Evolutionary conservation across 2,113 vertebrate species (phyloP), one percentile per base, ranked within the genome.

Genomic region (Laticauda laticaudata): DNA sequence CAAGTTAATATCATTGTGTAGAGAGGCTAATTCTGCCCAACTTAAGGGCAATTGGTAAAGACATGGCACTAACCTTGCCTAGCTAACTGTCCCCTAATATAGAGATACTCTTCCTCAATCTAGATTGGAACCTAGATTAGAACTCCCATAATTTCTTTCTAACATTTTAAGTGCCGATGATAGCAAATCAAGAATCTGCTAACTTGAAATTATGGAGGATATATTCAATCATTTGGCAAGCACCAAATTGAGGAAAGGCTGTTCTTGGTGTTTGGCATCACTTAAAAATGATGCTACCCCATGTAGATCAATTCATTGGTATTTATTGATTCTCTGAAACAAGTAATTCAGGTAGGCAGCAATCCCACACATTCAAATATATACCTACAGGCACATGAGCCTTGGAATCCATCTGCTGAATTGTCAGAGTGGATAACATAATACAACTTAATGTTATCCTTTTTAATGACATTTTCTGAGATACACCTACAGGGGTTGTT

Each of bases 21-120:
- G 45, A 87, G 75, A 54, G n/a, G 45, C 81, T 93, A 90, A 93
- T 93, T 90, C 89, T 48, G 20, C 48, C 45, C 61, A 93, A 64
- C n/a, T 55, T 87, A 90, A 64, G 45, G 24, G 23, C 34, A 56
- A 34, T 86, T 26, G 88, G 54, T 61, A 55, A 26, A 86, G 54
- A 54, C 3, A 29, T 18, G 51, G 39, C 59, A 45, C 61, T 90
- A 55, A 87, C 12, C 29, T 51, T 43, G n/a, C 43, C 26, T 59
- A 57, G 53, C 55, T 93, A 15, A 81, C 7, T 54, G n/a, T 88
- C 43, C 51, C 14, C 23, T 90, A 43, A 39, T 24, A 29, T 18
- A 57, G 64, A 45, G 54, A 45, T 64, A n/a, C 23, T 64, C n/a
- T 88, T 39, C 34, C 75, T 81, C 3, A 39, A 81, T 18, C 18